phyloP scores from a whole-genome alignment of 2,888 invertebrate genomes.

The Lithodes maja region DNA sequence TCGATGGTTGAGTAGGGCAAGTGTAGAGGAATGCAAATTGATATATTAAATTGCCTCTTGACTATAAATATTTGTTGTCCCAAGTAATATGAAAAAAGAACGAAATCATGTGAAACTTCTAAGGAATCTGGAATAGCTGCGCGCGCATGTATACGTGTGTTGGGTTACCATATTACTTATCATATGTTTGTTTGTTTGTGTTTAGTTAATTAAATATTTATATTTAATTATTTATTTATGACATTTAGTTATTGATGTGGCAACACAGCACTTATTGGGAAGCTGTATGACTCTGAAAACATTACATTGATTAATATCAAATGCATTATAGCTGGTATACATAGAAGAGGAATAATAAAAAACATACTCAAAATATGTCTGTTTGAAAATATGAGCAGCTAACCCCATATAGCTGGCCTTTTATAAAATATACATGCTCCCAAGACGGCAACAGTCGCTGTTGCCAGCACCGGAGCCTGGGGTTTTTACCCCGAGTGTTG shows the following conservation, averaged over 20 bases:
- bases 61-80: neutral
- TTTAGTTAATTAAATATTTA: constrained; percentile 3
- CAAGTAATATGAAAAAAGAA: neutral
- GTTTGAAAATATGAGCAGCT: neutral
- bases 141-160: constrained; percentile 6
- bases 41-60: neutral
- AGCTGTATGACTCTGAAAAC: too few species aligned
- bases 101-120: neutral
- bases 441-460: constrained; percentile 16
- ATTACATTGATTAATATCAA: too few species aligned
- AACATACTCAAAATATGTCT: neutral
- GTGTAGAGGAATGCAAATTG: neutral
- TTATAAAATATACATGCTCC: constrained; percentile 5
- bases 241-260: neutral
- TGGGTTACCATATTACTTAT: neutral
- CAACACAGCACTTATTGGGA: too few species aligned
- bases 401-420: neutral
- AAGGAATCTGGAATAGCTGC: neutral
- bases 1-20: neutral
- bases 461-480: neutral
- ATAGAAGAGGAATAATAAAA: too few species aligned
- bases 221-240: constrained; percentile 11
- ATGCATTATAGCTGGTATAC: too few species aligned
- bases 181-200: constrained; percentile 2
- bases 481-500: neutral